A percentile compares a stretch with the other conserved stretches of the same genome.
phyloP scores from a whole-genome alignment of 2,797 vertebrate species.

The Sphaeramia orbicularis region DNA sequence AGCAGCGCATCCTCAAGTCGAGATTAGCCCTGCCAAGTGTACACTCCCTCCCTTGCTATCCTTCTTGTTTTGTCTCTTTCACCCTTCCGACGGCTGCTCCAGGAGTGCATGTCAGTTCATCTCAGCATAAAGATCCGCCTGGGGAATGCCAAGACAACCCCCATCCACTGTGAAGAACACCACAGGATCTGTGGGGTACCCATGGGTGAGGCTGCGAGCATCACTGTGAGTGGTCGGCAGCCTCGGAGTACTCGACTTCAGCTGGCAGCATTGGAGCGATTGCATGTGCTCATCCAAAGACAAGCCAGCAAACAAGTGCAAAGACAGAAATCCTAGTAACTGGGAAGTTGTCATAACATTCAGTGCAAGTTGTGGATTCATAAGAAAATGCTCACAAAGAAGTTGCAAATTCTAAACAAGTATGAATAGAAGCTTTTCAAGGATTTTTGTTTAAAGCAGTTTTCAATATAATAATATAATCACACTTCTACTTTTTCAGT shows the following conservation, averaged over 20 bases:
- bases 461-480: too few species aligned
- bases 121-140: conserved; percentile 46
- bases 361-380: background rate
- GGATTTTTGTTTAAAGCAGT: too few species aligned
- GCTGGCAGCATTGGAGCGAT: conserved; percentile 19
- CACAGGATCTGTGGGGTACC: conserved; percentile 16
- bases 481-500: too few species aligned
- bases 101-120: conserved; percentile 65
- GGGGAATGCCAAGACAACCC: conserved; percentile 36
- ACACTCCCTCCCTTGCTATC: conserved; percentile 16
- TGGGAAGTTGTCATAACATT: conserved; percentile 20
- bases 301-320: conserved; percentile 41
- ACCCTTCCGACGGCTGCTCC: conserved; percentile 28
- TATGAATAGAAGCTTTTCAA: too few species aligned
- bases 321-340: conserved; percentile 22
- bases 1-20: conserved; percentile 63
- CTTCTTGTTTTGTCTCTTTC: conserved; percentile 5
- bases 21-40: conserved; percentile 61
- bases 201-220: conserved; percentile 34
- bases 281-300: conserved; percentile 30
- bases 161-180: conserved; percentile 20
- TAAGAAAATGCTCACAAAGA: background rate
- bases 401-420: too few species aligned
- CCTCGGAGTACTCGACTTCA: conserved; percentile 28
- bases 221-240: conserved; percentile 15